Percentiles rank a stretch among this genome's conserved stretches.
phyloP scores from a whole-genome alignment of 1,140 invertebrate genomes.

The Steinernema khuongi region DNA sequence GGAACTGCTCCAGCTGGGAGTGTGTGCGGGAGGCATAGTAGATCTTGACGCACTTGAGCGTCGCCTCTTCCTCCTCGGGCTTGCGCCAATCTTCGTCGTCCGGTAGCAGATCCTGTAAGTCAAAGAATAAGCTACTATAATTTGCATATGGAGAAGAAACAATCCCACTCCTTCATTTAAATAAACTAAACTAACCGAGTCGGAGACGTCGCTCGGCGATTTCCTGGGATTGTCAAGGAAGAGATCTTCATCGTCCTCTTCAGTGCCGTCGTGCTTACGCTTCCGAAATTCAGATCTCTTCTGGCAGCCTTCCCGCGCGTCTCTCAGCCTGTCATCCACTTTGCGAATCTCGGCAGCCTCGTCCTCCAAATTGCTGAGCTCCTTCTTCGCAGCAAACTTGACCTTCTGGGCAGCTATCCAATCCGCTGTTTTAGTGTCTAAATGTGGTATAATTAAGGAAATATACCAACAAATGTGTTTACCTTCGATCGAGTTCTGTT shows the following conservation, averaged over 20 bases:
- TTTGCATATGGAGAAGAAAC: neutral
- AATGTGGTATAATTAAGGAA: too few species aligned
- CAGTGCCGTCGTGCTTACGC: neutral
- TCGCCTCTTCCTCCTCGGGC: neutral
- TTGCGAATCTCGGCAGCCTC: conserved; percentile 61
- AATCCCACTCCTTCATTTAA: too few species aligned
- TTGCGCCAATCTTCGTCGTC: conserved; percentile 48
- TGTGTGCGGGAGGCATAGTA: conserved; percentile 75
- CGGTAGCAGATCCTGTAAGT: conserved; percentile 31
- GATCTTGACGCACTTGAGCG: conserved; percentile 21
- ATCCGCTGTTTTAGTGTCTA: too few species aligned
- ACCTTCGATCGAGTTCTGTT: too few species aligned
- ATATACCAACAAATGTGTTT: too few species aligned
- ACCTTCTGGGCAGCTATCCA: conserved; percentile 53
- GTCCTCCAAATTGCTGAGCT: conserved; percentile 37
- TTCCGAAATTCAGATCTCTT: conserved; percentile 9
- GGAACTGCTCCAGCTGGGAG: conserved; percentile 88
- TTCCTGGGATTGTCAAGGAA: conserved; percentile 26
- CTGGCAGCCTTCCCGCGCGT: conserved; percentile 28
- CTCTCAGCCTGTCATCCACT: conserved; percentile 57
- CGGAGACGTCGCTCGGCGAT: neutral
- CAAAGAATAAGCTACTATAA: too few species aligned
- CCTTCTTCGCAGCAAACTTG: conserved; percentile 42
- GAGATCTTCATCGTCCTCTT: conserved; percentile 14
- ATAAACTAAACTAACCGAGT: too few species aligned